Evolutionary conservation across 2,113 vertebrate genomes (phyloP).

Genomic region (Melanotaenia duboulayi): DNA sequence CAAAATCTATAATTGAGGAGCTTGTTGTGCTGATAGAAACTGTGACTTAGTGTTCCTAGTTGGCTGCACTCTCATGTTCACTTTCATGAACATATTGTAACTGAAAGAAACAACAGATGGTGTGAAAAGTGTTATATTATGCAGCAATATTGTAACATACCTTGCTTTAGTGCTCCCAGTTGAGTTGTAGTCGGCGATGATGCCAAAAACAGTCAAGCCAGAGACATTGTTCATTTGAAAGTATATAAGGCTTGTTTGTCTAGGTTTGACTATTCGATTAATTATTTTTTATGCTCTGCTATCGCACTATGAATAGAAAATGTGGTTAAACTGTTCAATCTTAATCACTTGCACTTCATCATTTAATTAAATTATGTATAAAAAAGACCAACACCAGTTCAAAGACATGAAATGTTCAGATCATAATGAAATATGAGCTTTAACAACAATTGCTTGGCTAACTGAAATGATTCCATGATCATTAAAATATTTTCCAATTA

Average conservation of each 20-base stretch:
- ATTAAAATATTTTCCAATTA: background rate
- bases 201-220: constrained; percentile 47
- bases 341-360: background rate
- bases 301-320: background rate
- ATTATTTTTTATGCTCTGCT: constrained; percentile 12
- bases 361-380: background rate
- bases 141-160: constrained; percentile 52
- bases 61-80: constrained; percentile 44
- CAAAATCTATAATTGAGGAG: constrained; percentile 32
- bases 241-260: constrained; percentile 16
- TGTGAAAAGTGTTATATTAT: constrained; percentile 52
- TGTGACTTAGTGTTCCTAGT: constrained; percentile 35
- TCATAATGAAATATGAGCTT: background rate
- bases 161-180: constrained; percentile 54
- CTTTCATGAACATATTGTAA: constrained; percentile 54
- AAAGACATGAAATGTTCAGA: background rate
- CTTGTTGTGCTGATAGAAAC: constrained; percentile 33
- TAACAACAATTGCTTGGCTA: background rate
- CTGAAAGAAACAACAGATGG: constrained; percentile 69
- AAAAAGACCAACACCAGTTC: background rate
- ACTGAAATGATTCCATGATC: background rate
- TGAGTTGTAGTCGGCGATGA: constrained; percentile 24
- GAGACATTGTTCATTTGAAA: constrained; percentile 28
- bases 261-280: constrained; percentile 20
- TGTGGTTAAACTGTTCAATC: background rate